Evolutionary conservation across 2,113 vertebrate species (phyloP).

Genomic region (Carettochelys insculpta): DNA sequence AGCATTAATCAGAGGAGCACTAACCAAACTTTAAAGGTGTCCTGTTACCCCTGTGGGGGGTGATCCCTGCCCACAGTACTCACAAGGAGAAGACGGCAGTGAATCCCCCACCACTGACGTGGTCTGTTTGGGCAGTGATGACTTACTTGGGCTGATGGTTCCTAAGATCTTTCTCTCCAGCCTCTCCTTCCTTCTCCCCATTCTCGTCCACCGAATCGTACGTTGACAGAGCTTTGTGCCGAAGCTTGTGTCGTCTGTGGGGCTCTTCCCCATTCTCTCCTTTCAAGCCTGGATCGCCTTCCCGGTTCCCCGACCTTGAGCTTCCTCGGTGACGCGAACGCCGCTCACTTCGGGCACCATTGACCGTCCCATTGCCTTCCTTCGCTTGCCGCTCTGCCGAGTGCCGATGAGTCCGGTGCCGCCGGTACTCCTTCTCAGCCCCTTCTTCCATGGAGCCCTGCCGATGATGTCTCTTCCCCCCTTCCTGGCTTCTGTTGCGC

Average conservation of each 20-base stretch:
- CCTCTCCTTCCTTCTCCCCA: constrained; percentile 71
- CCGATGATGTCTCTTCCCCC: constrained; percentile 84
- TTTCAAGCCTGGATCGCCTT: constrained; percentile 71
- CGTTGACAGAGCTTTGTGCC: constrained; percentile 75
- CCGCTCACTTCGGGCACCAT: constrained; percentile 72
- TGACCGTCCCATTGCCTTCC: constrained; percentile 81
- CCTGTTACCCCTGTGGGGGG: not conserved
- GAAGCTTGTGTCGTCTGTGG: constrained; percentile 76
- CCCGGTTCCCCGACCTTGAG: constrained; percentile 70
- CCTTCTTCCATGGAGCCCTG: constrained; percentile 85
- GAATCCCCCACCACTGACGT: fast-evolving
- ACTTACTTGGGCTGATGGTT: constrained; percentile 84
- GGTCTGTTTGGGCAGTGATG: fast-evolving
- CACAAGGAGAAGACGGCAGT: not conserved
- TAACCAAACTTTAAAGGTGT: not conserved
- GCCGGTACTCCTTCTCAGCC: constrained; percentile 81
- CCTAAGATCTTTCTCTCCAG: constrained; percentile 59
- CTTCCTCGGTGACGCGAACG: constrained; percentile 83
- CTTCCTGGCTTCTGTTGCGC: constrained; percentile 79
- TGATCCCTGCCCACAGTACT: not conserved
- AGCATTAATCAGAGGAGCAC: not conserved
- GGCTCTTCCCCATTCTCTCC: constrained; percentile 79
- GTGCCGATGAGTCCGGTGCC: constrained; percentile 83
- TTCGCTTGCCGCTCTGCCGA: constrained; percentile 75
- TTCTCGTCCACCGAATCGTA: constrained; percentile 80